Evolutionary conservation across 1,140 invertebrate genomes (phyloP).

Genomic region (Brachionus asplanchnoidis): DNA sequence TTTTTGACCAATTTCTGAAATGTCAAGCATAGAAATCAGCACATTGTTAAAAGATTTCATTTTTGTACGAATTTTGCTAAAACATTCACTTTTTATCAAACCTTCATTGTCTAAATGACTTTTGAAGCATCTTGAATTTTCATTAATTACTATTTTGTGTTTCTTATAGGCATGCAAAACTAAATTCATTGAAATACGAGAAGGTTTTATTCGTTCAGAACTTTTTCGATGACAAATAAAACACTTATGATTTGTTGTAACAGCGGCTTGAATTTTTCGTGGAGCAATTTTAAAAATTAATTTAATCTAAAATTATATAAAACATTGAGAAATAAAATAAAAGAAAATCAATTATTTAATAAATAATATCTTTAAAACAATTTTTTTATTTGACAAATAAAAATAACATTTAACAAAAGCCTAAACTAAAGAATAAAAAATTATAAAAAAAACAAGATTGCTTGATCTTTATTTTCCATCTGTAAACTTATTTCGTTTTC

Average conservation of each 20-base stretch:
- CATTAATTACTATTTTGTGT: not conserved
- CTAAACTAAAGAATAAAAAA: not conserved
- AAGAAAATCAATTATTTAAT: not conserved
- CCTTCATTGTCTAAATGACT: not conserved
- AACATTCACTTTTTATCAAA: not conserved
- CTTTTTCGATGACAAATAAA: slow-evolving; percentile 1
- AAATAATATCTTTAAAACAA: not conserved
- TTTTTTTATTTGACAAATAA: not conserved
- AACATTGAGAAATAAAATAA: not conserved
- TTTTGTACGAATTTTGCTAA: not conserved
- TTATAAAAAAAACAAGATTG: not conserved
- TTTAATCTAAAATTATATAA: not conserved
- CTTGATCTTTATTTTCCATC: not conserved
- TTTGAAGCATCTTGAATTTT: not conserved
- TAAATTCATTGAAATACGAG: not conserved
- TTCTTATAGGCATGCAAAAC: not conserved
- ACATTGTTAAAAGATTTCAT: not conserved
- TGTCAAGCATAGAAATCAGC: not conserved
- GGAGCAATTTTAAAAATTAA: not conserved
- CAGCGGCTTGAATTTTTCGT: not conserved
- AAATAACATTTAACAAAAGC: not conserved
- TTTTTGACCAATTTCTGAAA: not conserved
- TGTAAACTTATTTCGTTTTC: not conserved
- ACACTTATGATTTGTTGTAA: not conserved
- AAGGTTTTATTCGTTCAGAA: not conserved